Conservation (phyloP, 2,797 vertebrate genomes). For the Pseudotriccus pelzelni region DNA sequence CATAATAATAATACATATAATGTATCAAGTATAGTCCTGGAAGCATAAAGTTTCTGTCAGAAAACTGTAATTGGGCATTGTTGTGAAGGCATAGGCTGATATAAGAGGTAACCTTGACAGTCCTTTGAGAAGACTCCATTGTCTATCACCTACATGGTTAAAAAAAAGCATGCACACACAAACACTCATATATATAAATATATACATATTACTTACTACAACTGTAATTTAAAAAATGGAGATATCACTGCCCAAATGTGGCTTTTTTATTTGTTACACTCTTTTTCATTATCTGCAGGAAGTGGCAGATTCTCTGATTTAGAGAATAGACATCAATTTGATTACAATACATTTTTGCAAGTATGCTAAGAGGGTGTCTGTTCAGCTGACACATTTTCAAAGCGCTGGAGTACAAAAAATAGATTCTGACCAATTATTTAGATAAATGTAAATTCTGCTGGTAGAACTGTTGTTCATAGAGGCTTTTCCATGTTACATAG, state of each 20-base stretch:
- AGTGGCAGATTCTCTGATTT: background rate
- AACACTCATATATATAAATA: too few relatives aligned
- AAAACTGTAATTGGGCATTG: background rate
- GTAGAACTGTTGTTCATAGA: background rate
- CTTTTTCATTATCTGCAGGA: background rate
- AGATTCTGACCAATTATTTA: background rate
- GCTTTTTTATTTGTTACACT: background rate
- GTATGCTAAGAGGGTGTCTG: background rate
- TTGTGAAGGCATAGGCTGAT: background rate
- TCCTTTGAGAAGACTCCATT: background rate
- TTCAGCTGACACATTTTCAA: background rate
- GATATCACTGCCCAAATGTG: background rate
- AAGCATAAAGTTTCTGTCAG: background rate
- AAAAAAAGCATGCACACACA: rapidly evolving
- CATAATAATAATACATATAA: background rate
- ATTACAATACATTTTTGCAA: background rate
- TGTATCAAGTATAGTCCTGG: background rate
- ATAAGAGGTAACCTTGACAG: background rate
- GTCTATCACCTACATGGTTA: background rate
- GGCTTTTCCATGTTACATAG: background rate
- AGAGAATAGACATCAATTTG: background rate
- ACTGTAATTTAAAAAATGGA: background rate
- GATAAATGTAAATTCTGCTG: background rate
- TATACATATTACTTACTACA: background rate
- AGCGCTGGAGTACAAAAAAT: background rate